Percentiles rank a stretch among this genome's conserved stretches.
phyloP scores from a whole-genome alignment of 2,113 vertebrate species.

The Psammodynastes pulverulentus region DNA sequence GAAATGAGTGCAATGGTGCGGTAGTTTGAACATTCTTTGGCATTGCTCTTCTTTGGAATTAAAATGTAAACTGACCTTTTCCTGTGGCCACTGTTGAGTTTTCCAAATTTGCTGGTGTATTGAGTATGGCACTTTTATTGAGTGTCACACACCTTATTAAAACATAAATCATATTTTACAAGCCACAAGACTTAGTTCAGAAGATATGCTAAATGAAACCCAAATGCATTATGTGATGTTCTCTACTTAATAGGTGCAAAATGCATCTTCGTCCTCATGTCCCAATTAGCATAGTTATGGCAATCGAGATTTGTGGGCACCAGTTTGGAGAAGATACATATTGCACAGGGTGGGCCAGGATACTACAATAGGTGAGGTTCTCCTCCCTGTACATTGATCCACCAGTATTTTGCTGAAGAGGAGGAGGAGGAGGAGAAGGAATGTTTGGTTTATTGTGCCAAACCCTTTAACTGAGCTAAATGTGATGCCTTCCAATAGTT shows the following conservation, averaged over 20 bases:
- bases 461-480: constrained; percentile 9
- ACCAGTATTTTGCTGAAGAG: not conserved
- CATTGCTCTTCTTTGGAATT: too few relatives aligned
- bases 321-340: not conserved
- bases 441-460: constrained; percentile 16
- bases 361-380: not conserved
- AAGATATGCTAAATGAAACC: not conserved
- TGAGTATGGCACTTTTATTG: too few relatives aligned
- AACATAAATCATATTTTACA: not conserved
- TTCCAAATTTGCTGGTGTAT: too few relatives aligned
- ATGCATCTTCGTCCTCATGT: not conserved
- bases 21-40: too few relatives aligned
- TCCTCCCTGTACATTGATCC: not conserved
- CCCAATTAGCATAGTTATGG: not conserved
- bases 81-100: too few relatives aligned
- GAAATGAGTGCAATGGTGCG: too few relatives aligned
- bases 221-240: not conserved
- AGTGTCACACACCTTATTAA: not conserved
- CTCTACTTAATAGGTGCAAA: not conserved
- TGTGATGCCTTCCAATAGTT: constrained; percentile 8
- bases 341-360: not conserved
- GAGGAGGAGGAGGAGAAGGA: too few relatives aligned
- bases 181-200: not conserved
- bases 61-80: too few relatives aligned
- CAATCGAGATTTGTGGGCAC: not conserved